Conservation (phyloP, 2,113 vertebrate genomes). For the Corythornis vintsioides region DNA sequence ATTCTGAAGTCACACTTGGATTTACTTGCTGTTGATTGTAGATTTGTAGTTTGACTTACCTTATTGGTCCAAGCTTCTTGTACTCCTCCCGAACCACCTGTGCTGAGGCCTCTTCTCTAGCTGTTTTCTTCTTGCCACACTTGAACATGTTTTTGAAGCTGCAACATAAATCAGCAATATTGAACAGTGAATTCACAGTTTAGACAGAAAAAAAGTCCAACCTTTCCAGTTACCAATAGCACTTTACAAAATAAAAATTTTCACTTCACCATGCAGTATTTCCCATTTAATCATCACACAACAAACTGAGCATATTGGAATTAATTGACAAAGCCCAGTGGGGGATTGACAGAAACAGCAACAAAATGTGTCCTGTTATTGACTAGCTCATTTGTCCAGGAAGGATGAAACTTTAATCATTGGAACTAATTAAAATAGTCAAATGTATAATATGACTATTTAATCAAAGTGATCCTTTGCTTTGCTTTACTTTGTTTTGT, state of each 20-base stretch:
- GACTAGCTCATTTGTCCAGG: not conserved
- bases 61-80: conserved; percentile 80
- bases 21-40: not conserved
- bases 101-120: conserved; percentile 78
- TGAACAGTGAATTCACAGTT: not conserved
- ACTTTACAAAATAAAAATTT: not conserved
- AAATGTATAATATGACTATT: not conserved
- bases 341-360: not conserved
- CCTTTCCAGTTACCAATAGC: not conserved
- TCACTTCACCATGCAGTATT: not conserved
- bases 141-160: conserved; percentile 83
- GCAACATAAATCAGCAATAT: conserved; percentile 36
- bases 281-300: not conserved
- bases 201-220: not conserved
- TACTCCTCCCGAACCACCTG: conserved; percentile 82
- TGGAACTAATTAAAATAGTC: not conserved
- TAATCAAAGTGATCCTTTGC: not conserved
- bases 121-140: conserved; percentile 72
- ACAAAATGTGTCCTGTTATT: not conserved
- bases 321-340: not conserved
- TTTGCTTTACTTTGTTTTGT: not conserved
- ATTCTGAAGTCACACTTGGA: not conserved
- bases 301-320: not conserved
- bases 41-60: conserved; percentile 66
- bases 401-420: not conserved